Conservation (phyloP, 2,888 invertebrate genomes). For the Halictus ligatus region DNA sequence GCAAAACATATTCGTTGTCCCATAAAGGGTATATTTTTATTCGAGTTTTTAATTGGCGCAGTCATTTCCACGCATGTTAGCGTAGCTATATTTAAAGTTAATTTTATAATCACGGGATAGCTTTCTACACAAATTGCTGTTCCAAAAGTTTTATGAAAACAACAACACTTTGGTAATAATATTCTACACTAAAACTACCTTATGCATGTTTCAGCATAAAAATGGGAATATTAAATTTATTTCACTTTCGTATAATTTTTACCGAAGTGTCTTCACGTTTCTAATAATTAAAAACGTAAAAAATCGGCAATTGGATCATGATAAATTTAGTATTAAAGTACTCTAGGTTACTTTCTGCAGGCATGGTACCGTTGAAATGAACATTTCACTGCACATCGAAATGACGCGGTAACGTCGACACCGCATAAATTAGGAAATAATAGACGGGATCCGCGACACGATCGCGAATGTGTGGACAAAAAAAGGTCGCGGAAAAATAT, state of each 20-base stretch:
- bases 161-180: neutral
- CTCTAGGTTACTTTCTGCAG: neutral
- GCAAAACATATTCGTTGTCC: neutral
- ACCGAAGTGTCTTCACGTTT: neutral
- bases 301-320: too few relatives aligned
- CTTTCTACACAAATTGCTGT: neutral
- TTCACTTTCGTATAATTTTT: neutral
- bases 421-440: neutral
- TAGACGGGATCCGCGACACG: neutral
- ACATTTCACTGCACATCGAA: neutral
- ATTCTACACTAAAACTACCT: neutral
- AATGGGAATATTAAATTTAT: neutral
- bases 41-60: neutral
- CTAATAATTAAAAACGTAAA: too few relatives aligned
- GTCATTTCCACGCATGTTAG: neutral
- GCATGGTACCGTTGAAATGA: neutral
- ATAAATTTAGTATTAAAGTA: neutral
- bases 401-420: neutral
- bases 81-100: too few relatives aligned
- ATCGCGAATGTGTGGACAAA: neutral
- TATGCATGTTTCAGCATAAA: neutral
- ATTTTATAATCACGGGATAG: neutral
- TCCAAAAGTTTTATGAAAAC: neutral
- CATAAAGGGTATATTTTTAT: neutral
- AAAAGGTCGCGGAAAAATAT: neutral